A percentile compares a stretch with the other conserved stretches of the same genome.
Evolutionary conservation across 1,140 invertebrate species (phyloP).

Genomic region (Sipha flava): DNA sequence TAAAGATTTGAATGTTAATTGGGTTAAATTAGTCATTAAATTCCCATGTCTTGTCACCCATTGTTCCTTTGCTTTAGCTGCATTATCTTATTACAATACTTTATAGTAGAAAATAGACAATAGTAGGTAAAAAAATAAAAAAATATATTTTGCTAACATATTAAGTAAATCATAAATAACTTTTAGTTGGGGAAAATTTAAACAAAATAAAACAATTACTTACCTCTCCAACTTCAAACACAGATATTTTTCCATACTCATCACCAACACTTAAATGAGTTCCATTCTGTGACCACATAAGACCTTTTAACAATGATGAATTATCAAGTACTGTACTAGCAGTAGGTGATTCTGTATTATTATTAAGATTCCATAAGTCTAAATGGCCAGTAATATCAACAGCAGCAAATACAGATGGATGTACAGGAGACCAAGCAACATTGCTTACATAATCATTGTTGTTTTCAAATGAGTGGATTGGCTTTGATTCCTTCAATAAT

Average conservation of each 20-base stretch:
- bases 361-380: constrained; percentile 94
- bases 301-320: constrained; percentile 76
- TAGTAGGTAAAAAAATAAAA: too few relatives aligned
- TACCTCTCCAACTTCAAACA: constrained; percentile 94
- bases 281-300: constrained; percentile 89
- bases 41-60: too few relatives aligned
- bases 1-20: too few relatives aligned
- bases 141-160: too few relatives aligned
- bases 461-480: constrained; percentile 96
- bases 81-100: too few relatives aligned
- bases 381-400: constrained; percentile 87
- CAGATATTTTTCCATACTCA: constrained; percentile 85
- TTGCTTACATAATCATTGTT: constrained; percentile 96
- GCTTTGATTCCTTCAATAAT: constrained; percentile 67
- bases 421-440: constrained; percentile 94
- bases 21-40: too few relatives aligned
- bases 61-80: too few relatives aligned
- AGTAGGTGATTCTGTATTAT: constrained; percentile 90
- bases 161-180: too few relatives aligned
- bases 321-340: constrained; percentile 75
- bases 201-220: too few relatives aligned
- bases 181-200: too few relatives aligned
- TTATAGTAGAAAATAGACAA: too few relatives aligned
- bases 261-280: constrained; percentile 87
- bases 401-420: constrained; percentile 93